A percentile compares a stretch with the other conserved stretches of the same genome.
Conservation (phyloP, 1,140 invertebrate genomes). For the Himalopsyche phryganea region DNA sequence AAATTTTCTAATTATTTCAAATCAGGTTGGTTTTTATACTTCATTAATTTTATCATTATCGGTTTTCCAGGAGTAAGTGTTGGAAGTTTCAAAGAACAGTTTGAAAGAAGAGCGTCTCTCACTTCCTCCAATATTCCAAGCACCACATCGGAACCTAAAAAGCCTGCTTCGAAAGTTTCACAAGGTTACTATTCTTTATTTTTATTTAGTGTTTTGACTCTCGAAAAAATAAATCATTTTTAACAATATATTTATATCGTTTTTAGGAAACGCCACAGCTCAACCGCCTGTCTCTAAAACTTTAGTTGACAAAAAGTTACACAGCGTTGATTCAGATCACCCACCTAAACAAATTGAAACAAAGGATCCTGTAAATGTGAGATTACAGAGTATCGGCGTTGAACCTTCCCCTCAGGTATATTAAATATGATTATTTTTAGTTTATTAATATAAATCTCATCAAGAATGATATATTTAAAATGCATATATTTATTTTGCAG, state of each 20-base stretch:
- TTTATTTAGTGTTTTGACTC: too few species aligned
- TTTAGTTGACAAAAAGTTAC: slow-evolving; percentile 47
- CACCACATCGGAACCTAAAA: slow-evolving; percentile 22
- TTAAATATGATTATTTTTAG: background rate
- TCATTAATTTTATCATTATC: too few species aligned
- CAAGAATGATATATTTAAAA: too few species aligned
- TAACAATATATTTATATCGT: background rate
- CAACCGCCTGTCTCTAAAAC: slow-evolving; percentile 9
- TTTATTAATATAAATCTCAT: too few species aligned
- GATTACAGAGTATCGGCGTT: slow-evolving; percentile 50
- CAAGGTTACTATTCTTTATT: slow-evolving; percentile 9
- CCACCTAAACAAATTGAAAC: slow-evolving; percentile 39
- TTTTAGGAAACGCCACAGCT: slow-evolving; percentile 8
- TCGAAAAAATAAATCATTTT: too few species aligned
- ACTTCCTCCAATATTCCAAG: slow-evolving; percentile 41
- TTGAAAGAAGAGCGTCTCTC: slow-evolving; percentile 71
- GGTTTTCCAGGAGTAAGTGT: slow-evolving; percentile 63
- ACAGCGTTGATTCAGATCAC: slow-evolving; percentile 50
- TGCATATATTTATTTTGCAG: too few species aligned
- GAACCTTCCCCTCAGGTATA: slow-evolving; percentile 43
- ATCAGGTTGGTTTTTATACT: too few species aligned
- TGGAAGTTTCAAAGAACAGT: slow-evolving; percentile 77
- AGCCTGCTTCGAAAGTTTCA: slow-evolving; percentile 13
- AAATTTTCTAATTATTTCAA: background rate
- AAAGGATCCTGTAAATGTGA: slow-evolving; percentile 35